Evolutionary conservation across 2,113 vertebrate species (phyloP), one percentile per base, ranked within the genome.

Genomic region (Morone chrysops): DNA sequence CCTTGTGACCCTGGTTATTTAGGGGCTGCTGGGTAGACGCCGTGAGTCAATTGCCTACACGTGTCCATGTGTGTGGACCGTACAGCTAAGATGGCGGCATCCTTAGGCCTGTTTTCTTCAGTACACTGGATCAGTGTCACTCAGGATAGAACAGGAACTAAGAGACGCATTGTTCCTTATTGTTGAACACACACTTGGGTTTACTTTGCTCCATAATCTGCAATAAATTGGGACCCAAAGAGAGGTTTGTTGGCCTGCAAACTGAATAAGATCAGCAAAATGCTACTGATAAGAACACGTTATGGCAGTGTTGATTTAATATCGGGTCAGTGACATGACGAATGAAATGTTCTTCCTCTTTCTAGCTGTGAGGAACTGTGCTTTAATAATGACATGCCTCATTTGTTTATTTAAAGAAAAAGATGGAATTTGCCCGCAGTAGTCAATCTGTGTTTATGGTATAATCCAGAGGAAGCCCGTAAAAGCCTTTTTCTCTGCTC

Each of bases 21-120:
- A 59, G 77, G 54, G 68, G 70, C 70, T 69, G 67, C 82, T 70
- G 63, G 70, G 69, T 31, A 61, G 67, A 78, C 36, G 18, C 73
- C 60, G 45, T 60, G 69, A 84, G 86, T 82, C 82, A 50, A 18
- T 84, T 60, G 10, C 54, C 75, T 88, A 41, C 78, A 85, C 20
- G 25, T 89, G 75, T 74, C 67, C 62, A 56, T 18, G 14, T 84
- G 81, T 89, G 50, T 70, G 68, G 31, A 31, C 31, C 53, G 38
- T 57, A 53, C 45, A 68, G 80, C 51, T 74, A 87, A 84, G 70
- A 88, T 87, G 89, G 85, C 78, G 40, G 78, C 81, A 61, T 81
- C 81, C 70, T 80, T 43, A 7, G 83, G 54, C 70, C 82, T 85
- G 59, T 80, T 87, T 86, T 70, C 63, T 17, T 65, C 81, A 62